phyloP scores from a whole-genome alignment of 1,140 invertebrate species.

The Drosophila jambulina region DNA sequence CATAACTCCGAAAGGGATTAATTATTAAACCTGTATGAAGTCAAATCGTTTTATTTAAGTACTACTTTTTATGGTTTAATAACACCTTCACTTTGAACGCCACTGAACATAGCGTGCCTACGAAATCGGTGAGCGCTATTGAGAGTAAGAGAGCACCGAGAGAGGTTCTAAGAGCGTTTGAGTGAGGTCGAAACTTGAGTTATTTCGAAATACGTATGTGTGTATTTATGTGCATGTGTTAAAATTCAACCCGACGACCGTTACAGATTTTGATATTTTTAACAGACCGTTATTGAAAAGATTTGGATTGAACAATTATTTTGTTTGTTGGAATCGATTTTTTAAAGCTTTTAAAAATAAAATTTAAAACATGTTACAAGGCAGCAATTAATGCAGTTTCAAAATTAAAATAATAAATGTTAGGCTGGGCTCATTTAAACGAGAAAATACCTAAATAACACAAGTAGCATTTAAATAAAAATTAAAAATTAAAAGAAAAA shows the following conservation, averaged over 20 bases:
- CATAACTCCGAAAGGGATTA: no score
- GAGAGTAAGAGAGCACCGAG: conserved; percentile 8
- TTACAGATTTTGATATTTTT: background rate
- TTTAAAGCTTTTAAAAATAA: no score
- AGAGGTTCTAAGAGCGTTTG: conserved; percentile 11
- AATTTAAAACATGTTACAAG: no score
- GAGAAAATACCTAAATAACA: no score
- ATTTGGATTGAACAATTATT: no score
- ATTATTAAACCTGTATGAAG: background rate
- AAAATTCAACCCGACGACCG: background rate
- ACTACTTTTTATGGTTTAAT: background rate
- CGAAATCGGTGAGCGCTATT: conserved; percentile 15
- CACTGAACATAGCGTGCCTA: conserved; percentile 9
- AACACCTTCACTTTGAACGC: background rate
- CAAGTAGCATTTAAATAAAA: no score
- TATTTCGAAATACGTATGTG: conserved; percentile 3
- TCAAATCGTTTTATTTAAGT: background rate
- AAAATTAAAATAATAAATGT: no score
- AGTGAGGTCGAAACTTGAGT: conserved; percentile 4
- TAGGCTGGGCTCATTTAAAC: no score
- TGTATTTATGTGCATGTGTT: background rate
- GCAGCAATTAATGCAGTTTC: no score
- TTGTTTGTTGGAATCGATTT: no score
- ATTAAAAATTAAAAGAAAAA: no score
- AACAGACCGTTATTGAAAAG: no score